Evolutionary conservation across 1,140 invertebrate species (phyloP), one percentile per base, ranked within the genome.

Genomic region (Choristoneura fumiferana): DNA sequence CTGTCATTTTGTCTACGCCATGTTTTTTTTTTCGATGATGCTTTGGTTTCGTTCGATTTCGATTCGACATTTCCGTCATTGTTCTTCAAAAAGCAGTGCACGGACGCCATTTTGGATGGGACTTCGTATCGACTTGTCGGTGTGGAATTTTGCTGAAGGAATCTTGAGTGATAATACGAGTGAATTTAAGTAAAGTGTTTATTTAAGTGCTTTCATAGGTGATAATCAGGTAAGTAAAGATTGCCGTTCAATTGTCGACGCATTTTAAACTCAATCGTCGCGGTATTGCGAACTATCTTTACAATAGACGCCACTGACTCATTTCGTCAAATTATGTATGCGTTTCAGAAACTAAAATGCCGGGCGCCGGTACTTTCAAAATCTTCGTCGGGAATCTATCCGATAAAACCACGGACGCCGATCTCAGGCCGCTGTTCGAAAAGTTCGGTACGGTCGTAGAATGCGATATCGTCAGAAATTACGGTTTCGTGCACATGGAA

Each of bases 401-500:
- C 88, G 96, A 98, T 89, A 96, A 96, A 89, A 96, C 96, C 55
- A 93, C 94, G 69, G 94, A 94, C 81, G 92, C 92, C 60, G 96
- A 98, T 84, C 93, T 98, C 58, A 94, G 95, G 82, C 95, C 95
- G 67, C 90, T 98, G 64, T 98, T 98, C 91, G 96, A 97, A 89
- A 96, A 97, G 83, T 97, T 95, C 94, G 97, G 97, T 80, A 96
- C 95, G 90, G 96, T 98, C 73, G 94, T 97, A 63, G 97, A 98
- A 92, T 98, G 97, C 89, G 97, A 98, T 91, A 96, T 98, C 77
- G 95, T 98, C 62, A 97, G 97, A 91, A 98, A 98, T 91, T 98
- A 97, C 94, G 97, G 96, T 73, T 98, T 98, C 93, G 96, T 98
- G 82, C 97, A 98, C 90, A 98, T 98, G 96, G 95, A 97, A 90